Evolutionary conservation across 2,888 invertebrate species (phyloP).

Genomic region (Drosophila suboccidentalis): DNA sequence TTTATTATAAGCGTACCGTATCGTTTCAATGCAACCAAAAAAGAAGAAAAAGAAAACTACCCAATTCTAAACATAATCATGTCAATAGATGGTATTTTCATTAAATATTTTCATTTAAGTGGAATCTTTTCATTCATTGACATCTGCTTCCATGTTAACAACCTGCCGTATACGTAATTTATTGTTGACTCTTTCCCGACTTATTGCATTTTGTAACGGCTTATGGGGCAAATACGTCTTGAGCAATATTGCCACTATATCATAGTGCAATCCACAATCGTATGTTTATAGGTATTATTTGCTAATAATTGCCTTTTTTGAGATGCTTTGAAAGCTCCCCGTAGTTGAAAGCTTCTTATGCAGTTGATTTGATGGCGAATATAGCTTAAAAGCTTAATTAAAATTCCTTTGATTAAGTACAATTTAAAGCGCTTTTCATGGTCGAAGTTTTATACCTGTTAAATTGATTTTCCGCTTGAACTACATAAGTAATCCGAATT

Average conservation of each 20-base stretch:
- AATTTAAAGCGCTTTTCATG: neutral
- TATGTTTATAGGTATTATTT: neutral
- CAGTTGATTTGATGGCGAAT: neutral
- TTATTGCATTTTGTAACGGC: conserved; percentile 8
- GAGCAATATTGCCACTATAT: neutral
- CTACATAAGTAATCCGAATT: neutral
- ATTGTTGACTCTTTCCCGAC: neutral
- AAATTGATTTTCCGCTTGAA: too few species aligned
- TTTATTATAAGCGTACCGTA: conserved; percentile 54
- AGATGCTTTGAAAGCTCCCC: too few species aligned
- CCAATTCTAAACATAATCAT: neutral
- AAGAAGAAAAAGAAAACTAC: neutral
- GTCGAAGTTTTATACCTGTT: too few species aligned
- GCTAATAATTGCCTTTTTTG: too few species aligned
- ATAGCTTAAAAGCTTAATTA: too few species aligned
- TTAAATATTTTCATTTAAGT: neutral
- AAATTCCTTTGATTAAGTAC: neutral
- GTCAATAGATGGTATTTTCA: neutral
- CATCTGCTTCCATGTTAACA: neutral
- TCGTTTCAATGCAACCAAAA: conserved; percentile 2
- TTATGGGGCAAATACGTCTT: neutral
- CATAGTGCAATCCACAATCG: neutral
- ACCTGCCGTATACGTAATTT: conserved; percentile 46
- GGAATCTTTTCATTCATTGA: conserved; percentile 3
- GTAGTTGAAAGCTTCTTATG: too few species aligned